Evolutionary conservation across 2,888 invertebrate genomes (phyloP).

Genomic region (Lochmaea capreae): DNA sequence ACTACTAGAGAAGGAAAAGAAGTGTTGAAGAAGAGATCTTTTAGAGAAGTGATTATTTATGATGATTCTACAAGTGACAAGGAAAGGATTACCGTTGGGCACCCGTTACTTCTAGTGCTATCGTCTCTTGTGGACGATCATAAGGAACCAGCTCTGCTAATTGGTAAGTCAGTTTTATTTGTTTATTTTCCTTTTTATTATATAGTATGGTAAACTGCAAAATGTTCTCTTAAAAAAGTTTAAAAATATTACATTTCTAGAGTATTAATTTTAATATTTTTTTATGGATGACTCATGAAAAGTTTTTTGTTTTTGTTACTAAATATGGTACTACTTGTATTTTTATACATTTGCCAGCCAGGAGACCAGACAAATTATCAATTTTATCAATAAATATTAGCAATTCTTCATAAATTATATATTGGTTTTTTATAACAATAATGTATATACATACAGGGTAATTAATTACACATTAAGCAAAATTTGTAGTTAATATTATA

Average conservation of each 20-base stretch:
- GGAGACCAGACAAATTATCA: too few relatives aligned
- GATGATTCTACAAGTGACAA: slow-evolving; percentile 76
- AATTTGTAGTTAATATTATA: too few relatives aligned
- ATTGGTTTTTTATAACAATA: too few relatives aligned
- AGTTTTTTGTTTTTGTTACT: neutral
- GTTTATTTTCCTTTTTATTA: neutral
- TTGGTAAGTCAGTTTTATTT: slow-evolving; percentile 69
- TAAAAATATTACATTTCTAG: slow-evolving; percentile 2
- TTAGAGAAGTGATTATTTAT: slow-evolving; percentile 76
- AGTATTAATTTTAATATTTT: neutral
- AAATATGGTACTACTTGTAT: too few relatives aligned
- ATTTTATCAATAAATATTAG: too few relatives aligned
- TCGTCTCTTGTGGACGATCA: slow-evolving; percentile 76
- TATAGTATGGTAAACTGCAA: too few relatives aligned
- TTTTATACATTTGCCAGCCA: too few relatives aligned
- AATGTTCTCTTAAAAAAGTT: neutral
- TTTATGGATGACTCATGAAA: neutral
- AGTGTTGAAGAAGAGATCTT: slow-evolving; percentile 68
- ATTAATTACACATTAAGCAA: too few relatives aligned
- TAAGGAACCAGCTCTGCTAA: slow-evolving; percentile 73
- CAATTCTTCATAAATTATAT: too few relatives aligned
- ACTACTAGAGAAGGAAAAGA: slow-evolving; percentile 75
- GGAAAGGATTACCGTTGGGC: slow-evolving; percentile 70
- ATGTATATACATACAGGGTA: too few relatives aligned
- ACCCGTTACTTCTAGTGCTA: slow-evolving; percentile 74